These are phyloP conservation scores for Eurystomus gularis DNA, from an alignment of 2,113 vertebrate species.

Conservation along the genomic window DNA sequence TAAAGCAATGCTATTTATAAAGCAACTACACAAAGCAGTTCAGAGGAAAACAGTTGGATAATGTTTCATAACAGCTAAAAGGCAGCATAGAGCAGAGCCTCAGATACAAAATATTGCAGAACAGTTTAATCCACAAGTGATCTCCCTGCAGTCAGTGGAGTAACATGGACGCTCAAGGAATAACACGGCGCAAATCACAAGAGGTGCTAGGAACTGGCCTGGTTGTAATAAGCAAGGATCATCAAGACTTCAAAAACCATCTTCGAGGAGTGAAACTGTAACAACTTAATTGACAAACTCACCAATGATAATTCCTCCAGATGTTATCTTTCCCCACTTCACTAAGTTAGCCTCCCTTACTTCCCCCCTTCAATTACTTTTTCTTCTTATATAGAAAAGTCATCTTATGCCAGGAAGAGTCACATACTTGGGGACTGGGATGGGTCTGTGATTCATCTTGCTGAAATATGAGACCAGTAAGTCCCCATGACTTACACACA, in stretches of 20 bases:
- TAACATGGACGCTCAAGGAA: neutral
- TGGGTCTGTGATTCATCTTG: neutral
- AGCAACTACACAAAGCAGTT: neutral
- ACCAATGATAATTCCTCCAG: neutral
- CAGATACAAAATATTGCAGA: neutral
- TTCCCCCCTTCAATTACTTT: neutral
- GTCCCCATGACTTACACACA: neutral
- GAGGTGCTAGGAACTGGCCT: neutral
- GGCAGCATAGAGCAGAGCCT: neutral
- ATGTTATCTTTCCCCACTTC: neutral
- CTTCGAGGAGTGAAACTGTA: neutral
- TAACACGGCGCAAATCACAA: neutral
- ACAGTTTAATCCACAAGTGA: neutral
- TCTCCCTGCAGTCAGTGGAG: neutral
- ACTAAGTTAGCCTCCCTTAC: neutral
- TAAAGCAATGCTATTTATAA: neutral
- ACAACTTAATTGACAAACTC: neutral
- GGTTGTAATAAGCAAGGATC: neutral
- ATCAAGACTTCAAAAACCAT: neutral
- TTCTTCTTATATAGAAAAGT: neutral
- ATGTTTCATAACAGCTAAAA: neutral
- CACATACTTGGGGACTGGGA: neutral
- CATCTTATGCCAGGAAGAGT: neutral
- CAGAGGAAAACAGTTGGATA: neutral
- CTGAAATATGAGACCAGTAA: neutral